A percentile compares a stretch with the other conserved stretches of the same genome.
Conservation (phyloP, 2,888 invertebrate species). For the Embidobia sp. region DNA sequence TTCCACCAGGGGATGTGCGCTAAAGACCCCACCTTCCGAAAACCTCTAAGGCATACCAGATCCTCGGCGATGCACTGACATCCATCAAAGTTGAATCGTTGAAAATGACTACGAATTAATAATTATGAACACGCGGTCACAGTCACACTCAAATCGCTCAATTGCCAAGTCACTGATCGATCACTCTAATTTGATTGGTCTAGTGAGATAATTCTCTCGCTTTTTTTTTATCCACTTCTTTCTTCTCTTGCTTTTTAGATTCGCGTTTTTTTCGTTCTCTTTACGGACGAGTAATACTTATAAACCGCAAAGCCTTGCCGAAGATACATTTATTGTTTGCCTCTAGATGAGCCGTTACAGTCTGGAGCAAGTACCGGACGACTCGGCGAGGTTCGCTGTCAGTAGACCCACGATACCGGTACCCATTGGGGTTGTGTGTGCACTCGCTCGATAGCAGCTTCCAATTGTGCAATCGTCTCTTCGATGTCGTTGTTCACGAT, state of each 20-base stretch:
- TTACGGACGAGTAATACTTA: slow-evolving; percentile 22
- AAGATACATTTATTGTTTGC: slow-evolving; percentile 74
- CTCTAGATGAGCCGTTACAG: slow-evolving; percentile 78
- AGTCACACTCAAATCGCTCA: slow-evolving; percentile 73
- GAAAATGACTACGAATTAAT: slow-evolving; percentile 65
- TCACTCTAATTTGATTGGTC: slow-evolving; percentile 71
- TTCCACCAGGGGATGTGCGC: too few relatives aligned
- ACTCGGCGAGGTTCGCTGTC: slow-evolving; percentile 84
- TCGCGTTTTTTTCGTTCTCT: slow-evolving; percentile 22
- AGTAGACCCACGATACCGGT: slow-evolving; percentile 98
- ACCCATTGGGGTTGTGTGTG: slow-evolving; percentile 98
- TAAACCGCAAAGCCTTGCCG: too few relatives aligned
- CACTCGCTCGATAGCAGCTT: slow-evolving; percentile 94
- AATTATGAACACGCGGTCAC: slow-evolving; percentile 78
- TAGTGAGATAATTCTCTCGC: slow-evolving; percentile 59
- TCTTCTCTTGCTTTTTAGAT: slow-evolving; percentile 21
- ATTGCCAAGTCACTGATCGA: slow-evolving; percentile 56
- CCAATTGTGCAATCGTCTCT: slow-evolving; percentile 96
- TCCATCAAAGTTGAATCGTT: slow-evolving; percentile 65
- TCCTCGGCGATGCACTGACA: slow-evolving; percentile 65
- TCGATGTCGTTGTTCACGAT: slow-evolving; percentile 99
- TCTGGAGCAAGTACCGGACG: slow-evolving; percentile 75
- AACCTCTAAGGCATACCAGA: slow-evolving; percentile 57
- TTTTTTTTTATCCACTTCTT: not conserved
- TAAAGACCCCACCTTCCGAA: slow-evolving; percentile 48